Percentiles rank a stretch among this genome's conserved stretches.
Evolutionary conservation across 1,140 invertebrate species (phyloP).

Genomic region (Cydia fagiglandana): DNA sequence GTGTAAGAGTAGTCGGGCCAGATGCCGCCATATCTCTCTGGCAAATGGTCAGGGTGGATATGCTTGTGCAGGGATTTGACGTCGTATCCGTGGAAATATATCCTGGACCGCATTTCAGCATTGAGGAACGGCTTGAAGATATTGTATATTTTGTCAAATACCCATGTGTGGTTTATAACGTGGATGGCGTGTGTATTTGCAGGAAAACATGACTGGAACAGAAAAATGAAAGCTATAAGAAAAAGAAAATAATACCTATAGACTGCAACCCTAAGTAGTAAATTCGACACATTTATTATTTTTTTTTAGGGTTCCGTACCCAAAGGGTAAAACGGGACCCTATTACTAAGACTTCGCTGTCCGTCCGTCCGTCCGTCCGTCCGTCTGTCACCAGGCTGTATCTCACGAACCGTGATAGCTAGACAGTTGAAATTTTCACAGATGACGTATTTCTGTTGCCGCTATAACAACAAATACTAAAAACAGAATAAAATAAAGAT

Average conservation of each 20-base stretch:
- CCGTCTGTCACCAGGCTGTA: no score
- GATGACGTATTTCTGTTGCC: no score
- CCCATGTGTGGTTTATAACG: constrained; percentile 88
- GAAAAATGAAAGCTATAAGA: neutral
- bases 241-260: neutral
- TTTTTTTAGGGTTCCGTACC: no score
- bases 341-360: no score
- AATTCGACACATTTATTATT: no score
- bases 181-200: constrained; percentile 87
- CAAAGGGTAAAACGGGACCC: no score
- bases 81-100: constrained; percentile 88
- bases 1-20: constrained; percentile 86
- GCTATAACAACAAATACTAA: no score
- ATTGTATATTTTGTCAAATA: constrained; percentile 87
- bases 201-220: constrained; percentile 84
- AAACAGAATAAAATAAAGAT: no score
- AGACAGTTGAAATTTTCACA: no score
- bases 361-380: no score
- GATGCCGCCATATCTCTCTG: constrained; percentile 85
- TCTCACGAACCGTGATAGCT: no score
- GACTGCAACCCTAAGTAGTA: neutral
- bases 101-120: constrained; percentile 83
- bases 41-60: constrained; percentile 84
- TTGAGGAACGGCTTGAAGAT: constrained; percentile 88
- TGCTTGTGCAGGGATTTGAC: constrained; percentile 88